Percentiles rank a stretch among this genome's conserved stretches.
phyloP scores from a whole-genome alignment of 2,888 invertebrate genomes.

The Dastarcus helophoroides region DNA sequence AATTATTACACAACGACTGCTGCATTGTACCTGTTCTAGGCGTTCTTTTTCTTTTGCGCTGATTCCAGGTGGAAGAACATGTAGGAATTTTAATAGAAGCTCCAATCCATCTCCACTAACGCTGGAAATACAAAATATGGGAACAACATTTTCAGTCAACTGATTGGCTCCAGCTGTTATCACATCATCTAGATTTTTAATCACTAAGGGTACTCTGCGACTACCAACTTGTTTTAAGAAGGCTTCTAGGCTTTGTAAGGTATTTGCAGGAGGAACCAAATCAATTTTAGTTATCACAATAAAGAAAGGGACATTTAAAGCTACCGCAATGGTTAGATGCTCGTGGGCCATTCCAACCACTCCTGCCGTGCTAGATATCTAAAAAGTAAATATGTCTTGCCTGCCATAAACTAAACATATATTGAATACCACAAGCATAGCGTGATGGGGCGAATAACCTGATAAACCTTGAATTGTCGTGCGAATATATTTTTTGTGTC shows the following conservation, averaged over 20 bases:
- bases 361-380: constrained; percentile 72
- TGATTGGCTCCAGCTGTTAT: constrained; percentile 63
- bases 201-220: constrained; percentile 50
- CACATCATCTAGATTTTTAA: constrained; percentile 59
- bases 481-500: constrained; percentile 88
- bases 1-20: not conserved
- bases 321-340: constrained; percentile 74
- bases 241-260: constrained; percentile 46
- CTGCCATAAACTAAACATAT: not conserved
- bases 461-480: constrained; percentile 92
- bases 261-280: constrained; percentile 50
- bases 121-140: constrained; percentile 82
- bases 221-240: constrained; percentile 56
- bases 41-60: constrained; percentile 54
- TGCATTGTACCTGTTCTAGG: constrained; percentile 46
- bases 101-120: constrained; percentile 79
- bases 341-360: constrained; percentile 78
- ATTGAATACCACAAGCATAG: constrained; percentile 61
- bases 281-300: constrained; percentile 92
- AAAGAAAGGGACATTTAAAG: constrained; percentile 80
- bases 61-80: constrained; percentile 63
- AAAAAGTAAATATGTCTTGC: constrained; percentile 24
- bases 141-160: constrained; percentile 51
- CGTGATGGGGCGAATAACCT: constrained; percentile 86
- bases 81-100: constrained; percentile 73